Percentiles rank a stretch among this genome's conserved stretches.
Conservation (phyloP, 2,797 vertebrate species). For the Huso huso region DNA sequence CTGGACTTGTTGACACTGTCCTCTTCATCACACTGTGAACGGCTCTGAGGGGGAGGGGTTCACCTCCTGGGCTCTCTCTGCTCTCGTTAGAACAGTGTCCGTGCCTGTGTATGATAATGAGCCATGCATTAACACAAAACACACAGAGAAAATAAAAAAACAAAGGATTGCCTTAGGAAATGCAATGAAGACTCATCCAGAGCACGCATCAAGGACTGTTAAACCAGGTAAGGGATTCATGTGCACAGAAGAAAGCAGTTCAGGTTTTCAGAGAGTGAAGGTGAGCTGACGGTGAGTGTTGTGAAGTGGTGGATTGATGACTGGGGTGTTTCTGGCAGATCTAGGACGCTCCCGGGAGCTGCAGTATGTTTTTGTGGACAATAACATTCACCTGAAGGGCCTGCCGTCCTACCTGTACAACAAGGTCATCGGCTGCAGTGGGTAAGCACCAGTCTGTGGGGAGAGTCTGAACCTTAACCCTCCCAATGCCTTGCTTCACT, state of each 20-base stretch:
- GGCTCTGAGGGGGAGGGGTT: slow-evolving; percentile 13
- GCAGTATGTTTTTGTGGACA: slow-evolving; percentile 92
- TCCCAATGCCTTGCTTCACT: slow-evolving; percentile 9
- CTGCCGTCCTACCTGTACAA: slow-evolving; percentile 75
- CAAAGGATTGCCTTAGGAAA: not conserved
- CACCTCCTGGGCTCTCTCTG: not conserved
- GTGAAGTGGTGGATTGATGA: slow-evolving; percentile 35
- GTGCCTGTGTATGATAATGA: slow-evolving; percentile 46
- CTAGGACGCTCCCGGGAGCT: slow-evolving; percentile 89
- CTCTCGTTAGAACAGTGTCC: slow-evolving; percentile 1
- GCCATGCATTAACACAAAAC: slow-evolving; percentile 33
- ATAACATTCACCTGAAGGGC: slow-evolving; percentile 76
- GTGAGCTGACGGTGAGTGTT: slow-evolving; percentile 53
- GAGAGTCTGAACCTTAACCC: slow-evolving; percentile 14
- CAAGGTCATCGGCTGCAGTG: slow-evolving; percentile 85
- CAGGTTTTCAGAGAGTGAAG: slow-evolving; percentile 38
- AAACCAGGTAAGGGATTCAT: too few species aligned
- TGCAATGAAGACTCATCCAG: not conserved
- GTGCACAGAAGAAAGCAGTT: not conserved
- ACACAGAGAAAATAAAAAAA: not conserved
- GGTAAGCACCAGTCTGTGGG: slow-evolving; percentile 44
- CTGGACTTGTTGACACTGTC: not conserved
- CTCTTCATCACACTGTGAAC: not conserved
- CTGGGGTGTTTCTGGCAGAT: slow-evolving; percentile 66
- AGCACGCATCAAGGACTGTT: not conserved